Base-by-base conservation (phyloP, 2,888 invertebrate genomes). In the Agonopterix heracliana region DNA sequence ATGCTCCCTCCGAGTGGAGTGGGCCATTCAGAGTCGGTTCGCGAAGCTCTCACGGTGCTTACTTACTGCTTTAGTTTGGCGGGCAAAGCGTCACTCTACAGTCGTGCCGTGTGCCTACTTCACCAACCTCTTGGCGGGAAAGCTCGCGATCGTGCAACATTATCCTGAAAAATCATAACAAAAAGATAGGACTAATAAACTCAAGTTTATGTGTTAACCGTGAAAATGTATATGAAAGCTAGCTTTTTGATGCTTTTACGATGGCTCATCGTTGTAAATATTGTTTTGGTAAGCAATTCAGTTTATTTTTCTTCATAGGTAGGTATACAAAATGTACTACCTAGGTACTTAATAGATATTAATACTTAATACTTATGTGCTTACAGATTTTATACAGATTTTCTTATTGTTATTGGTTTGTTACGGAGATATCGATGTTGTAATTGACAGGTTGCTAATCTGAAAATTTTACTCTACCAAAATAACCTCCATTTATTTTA, bases 1-100 rank as follows among this genome's bases (percentile, higher is more conserved):
- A 70, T 74, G 48, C 84, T 84, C 87, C 85, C 86, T 82, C 75
- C 64, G 62, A 45, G 57, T 81, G 71, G 81, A 79, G 84, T 76
- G 85, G 79, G 83, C 85, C 81, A 83, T 81, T 83, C 80, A 82
- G 71, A 78, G 84, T 82, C 75, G 73, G 80, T 83, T 85, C 84
- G 86, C 86, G 80, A 86, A 86, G 85, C 86, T 83, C 81, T 74
- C 74, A 73, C 78, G 68, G 71, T 74, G 77, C 78, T 74, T 68
- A 26, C 78, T 74, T 68, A 26, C 7, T 66, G 59, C 76, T 78
- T 83, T 83, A 88, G 87, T 88, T 85, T 84, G 78, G 85, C 85
- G 84, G 82, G 78, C 71, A 77, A 70, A 77, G 81, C 79, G 80
- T 74, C 74, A 68, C 68, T 63, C 66, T 62, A 62, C 76, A 78